Base-by-base conservation (phyloP, 2,797 vertebrate genomes). In the Nannoperca obscura region DNA sequence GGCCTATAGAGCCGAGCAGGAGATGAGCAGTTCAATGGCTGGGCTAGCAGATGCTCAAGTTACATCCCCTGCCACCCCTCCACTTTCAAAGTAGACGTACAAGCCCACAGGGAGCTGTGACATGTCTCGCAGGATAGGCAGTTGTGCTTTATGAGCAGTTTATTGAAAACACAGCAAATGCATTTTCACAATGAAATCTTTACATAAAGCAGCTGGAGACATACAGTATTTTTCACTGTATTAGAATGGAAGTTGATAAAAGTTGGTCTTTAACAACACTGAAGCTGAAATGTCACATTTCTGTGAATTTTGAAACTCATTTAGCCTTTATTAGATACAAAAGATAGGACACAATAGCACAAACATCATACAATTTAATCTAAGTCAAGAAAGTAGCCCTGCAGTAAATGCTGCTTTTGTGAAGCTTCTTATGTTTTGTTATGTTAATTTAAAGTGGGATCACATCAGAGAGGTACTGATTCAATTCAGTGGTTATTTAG, bases 131-230 rank as follows among this genome's bases (percentile, higher is more conserved):
- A 44, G 22, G n/a, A 72, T 11, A 77, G 34, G 40, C 54, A 64
- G 13, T 22, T 65, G 27, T 24, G 54, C 49, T 82, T 73, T 38
- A 60, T 53, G 77, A 64, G 40, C 14, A 71, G 9, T 91, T 81
- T 87, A 83, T 88, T 89, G 55, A 81, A 88, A 88, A 83, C 52
- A 78, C 63, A 83, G 59, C 32, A 74, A 74, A 66, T 52, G 61
- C 49, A 82, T 72, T 61, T 55, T 57, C 58, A 86, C 74, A 86
- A 30, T 27, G 4, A 82, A 85, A 73, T 38, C 67, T 63, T 76
- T 70, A 86, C 72, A 76, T 76, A 62, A 80, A 66, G 46, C 30
- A 81, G 71, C 30, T 47, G 40, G 80, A 40, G 55, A 61, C 57
- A 71, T 24, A 44, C 69, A 54, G 40, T 24, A 36, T n/a, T 46